phyloP scores from a whole-genome alignment of 2,113 vertebrate species.

The Pterocles orientalis region DNA sequence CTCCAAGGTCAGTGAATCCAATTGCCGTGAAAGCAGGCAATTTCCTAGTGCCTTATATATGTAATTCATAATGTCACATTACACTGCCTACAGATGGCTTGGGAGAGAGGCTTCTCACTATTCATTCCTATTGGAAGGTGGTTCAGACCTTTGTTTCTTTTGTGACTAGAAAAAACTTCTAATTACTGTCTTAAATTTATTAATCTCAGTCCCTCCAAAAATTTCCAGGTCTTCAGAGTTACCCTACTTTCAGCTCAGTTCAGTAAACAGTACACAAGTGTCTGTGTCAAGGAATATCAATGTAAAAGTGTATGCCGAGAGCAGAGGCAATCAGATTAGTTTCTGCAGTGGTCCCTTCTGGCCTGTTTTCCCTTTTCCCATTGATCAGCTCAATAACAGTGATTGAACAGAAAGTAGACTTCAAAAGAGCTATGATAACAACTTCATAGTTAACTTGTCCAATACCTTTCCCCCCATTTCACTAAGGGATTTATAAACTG shows the following conservation, averaged over 20 bases:
- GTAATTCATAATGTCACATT: conserved; percentile 1
- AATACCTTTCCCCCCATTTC: not conserved
- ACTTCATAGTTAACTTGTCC: not conserved
- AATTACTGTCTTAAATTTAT: not conserved
- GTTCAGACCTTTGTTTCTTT: not conserved
- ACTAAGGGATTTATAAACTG: not conserved
- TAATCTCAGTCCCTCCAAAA: not conserved
- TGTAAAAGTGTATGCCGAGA: not conserved
- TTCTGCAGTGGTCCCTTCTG: not conserved
- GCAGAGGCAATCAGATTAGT: not conserved
- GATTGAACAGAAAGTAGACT: not conserved
- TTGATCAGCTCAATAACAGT: not conserved
- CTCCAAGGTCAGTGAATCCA: conserved; percentile 5
- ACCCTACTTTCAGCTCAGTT: not conserved
- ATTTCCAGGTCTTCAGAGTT: not conserved
- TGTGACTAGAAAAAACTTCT: not conserved
- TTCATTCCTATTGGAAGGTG: not conserved
- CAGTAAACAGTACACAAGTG: not conserved
- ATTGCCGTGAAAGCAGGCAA: conserved; percentile 17
- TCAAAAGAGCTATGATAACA: not conserved
- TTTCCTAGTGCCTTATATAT: not conserved
- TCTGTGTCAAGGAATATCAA: not conserved
- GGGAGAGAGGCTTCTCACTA: not conserved
- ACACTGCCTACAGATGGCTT: not conserved
- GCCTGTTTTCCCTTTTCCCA: not conserved